Evolutionary conservation across 2,113 vertebrate genomes (phyloP).

Genomic region (Percopsis transmontana): DNA sequence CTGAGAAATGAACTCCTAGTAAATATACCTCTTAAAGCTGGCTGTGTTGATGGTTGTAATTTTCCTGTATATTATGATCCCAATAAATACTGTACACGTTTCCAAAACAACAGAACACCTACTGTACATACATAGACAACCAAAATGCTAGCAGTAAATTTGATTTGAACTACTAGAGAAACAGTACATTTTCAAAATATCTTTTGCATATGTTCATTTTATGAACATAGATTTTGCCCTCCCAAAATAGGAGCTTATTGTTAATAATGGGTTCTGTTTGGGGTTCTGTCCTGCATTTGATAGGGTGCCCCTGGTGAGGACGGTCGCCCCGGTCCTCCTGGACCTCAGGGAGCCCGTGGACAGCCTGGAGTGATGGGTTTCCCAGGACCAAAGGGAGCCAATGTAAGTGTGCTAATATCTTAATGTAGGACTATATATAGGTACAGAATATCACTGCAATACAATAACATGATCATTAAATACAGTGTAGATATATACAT

Average conservation of each 20-base stretch:
- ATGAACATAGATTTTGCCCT: constrained; percentile 2
- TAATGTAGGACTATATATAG: not conserved
- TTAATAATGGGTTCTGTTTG: not conserved
- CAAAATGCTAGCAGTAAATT: too few species aligned
- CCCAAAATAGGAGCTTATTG: not conserved
- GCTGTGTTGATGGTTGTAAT: too few species aligned
- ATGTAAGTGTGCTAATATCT: constrained; percentile 76
- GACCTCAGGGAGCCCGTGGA: constrained; percentile 90
- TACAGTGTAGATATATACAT: not conserved
- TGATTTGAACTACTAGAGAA: not conserved
- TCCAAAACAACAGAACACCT: too few species aligned
- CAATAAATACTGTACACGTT: too few species aligned
- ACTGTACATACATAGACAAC: too few species aligned
- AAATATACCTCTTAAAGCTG: too few species aligned
- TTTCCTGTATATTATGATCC: too few species aligned
- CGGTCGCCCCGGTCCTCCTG: constrained; percentile 92
- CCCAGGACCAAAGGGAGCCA: constrained; percentile 96
- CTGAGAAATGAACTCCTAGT: too few species aligned
- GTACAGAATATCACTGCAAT: not conserved
- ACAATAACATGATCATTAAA: not conserved
- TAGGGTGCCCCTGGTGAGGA: constrained; percentile 92
- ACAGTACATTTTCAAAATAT: not conserved
- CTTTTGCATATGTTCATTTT: not conserved
- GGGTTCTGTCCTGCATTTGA: constrained; percentile 17
- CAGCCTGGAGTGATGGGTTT: constrained; percentile 99